Conservation (phyloP, 2,888 invertebrate species). For the Bruchidius siliquastri region DNA sequence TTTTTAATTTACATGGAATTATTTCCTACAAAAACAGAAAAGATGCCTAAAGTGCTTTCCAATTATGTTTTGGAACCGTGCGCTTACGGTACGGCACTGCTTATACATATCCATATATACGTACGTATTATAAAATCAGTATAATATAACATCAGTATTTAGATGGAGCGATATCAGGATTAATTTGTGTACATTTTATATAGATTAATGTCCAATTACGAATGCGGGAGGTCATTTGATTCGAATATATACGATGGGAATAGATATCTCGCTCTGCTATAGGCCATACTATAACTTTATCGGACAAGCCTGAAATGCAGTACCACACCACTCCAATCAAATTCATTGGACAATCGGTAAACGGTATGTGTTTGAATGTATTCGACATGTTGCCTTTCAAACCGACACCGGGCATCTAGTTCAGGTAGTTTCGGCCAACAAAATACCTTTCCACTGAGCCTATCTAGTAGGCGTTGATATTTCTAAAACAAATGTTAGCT, state of each 20-base stretch:
- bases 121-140: background rate
- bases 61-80: no score
- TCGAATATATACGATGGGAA: background rate
- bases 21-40: no score
- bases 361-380: background rate
- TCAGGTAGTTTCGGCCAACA: no score
- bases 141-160: background rate
- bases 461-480: no score
- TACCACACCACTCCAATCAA: background rate
- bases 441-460: no score
- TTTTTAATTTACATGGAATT: no score
- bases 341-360: background rate
- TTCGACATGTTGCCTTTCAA: background rate
- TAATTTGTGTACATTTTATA: background rate
- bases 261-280: background rate
- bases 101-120: background rate
- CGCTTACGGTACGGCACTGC: background rate
- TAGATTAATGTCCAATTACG: conserved; percentile 10
- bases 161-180: background rate
- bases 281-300: background rate
- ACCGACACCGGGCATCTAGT: background rate
- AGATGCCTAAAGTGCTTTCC: no score
- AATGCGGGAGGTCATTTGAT: conserved; percentile 4
- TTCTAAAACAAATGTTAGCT: no score
- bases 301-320: background rate